Base-by-base conservation (phyloP, 2,797 vertebrate genomes). In the Tangara arthus region DNA sequence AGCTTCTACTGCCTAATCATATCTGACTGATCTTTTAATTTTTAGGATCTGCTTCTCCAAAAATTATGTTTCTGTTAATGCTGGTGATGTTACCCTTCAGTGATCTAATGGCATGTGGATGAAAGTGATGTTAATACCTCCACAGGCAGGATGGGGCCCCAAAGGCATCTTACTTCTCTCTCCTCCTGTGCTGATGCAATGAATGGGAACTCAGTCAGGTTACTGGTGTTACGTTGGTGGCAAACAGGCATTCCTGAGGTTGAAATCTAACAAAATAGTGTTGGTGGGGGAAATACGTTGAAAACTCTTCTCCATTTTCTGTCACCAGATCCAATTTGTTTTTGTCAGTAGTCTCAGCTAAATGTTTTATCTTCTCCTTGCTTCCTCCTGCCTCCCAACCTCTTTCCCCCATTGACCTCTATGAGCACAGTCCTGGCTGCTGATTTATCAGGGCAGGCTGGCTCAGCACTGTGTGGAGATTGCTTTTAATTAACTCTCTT, bases 401-500 rank as follows among this genome's bases (percentile, higher is more conserved):
- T 83, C 88, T 90, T 60, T 78, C 86, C 93, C 87, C 72, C 89
- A 59, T 53, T 97, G 96, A 96, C 97, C 96, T 97, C 94, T 95
- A 95, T 35, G 44, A 80, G 85, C 6, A 3, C 93, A 96, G 88
- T 96, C 96, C 95, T 96, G 93, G 95, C 96, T 97, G 96, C 96
- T 97, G 97, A 98, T 98, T 97, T 98, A 98, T 98, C 97, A 97
- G 95, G 93, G 92, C 94, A 94, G 96, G 84, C 97, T 97, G 80
- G 97, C 97, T 97, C 96, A 97, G 97, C 97, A 96, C 95, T 96
- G 97, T 97, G 96, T 96, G 92, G 95, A 97, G 97, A 98, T 97
- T 97, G 97, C 97, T 98, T 98, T 98, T 98, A 98, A 98, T 98
- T 98, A 98, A 98, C 97, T 98, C 97, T 97, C 96, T 98, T 98